Evolutionary conservation across 2,797 vertebrate genomes (phyloP), one percentile per base, ranked within the genome.

Genomic region (Sciurus carolinensis): DNA sequence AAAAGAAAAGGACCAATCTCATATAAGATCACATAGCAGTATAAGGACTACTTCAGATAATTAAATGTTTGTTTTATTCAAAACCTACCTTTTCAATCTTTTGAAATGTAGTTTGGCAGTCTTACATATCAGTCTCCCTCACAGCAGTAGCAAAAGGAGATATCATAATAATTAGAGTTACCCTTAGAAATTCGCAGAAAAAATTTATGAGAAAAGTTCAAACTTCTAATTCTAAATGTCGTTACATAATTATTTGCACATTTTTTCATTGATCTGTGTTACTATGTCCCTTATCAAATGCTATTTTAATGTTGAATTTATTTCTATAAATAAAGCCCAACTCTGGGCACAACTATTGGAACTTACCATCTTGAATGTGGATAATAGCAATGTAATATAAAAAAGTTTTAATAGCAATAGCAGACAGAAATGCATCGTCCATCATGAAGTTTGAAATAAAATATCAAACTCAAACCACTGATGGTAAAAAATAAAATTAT

Each of bases 291-390:
- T 96, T 92, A 90, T 69, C 14, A 36, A n/a, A 72, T 36, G 47
- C 52, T 92, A 92, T 84, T 93, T 97, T 83, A 87, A 87, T 64
- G 50, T 96, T 90, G 67, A 84, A 84, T 77, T 86, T 93, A 73
- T 93, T 95, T 93, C 33, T 93, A 69, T 89, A 83, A 96, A 82
- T 84, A 71, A 90, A 95, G 10, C 8, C 87, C 66, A 66, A 15
- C 54, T 71, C 36, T 71, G 50, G 62, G 14, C 18, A 57, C 7
- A 44, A 83, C 11, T 28, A 0, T 11, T n/a, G 5, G 50, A 26
- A 20, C 18, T 95, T 90, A 79, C 52, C 33, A n/a, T 62, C 17
- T 75, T 89, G 36, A 85, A 36, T 42, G 17, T 52, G 26, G 44
- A 72, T 11, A 28, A 89, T 50, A 87, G 33, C 90, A 95, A 66